These are phyloP conservation scores for Zootoca vivipara DNA, from an alignment of 2,113 vertebrate species.

Conservation along the genomic window DNA sequence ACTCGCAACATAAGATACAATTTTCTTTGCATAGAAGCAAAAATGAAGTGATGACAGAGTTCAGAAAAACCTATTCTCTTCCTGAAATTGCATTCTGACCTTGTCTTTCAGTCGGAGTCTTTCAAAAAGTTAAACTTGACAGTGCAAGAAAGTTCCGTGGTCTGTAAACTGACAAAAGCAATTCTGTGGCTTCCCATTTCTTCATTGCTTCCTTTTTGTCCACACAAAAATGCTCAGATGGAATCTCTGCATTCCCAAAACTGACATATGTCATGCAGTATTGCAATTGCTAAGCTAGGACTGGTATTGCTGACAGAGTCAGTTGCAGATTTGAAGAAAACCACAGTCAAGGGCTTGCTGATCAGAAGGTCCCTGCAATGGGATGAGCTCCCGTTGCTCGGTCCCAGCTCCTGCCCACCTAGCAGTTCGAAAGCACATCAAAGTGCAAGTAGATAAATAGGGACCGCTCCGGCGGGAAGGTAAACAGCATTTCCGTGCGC, in stretches of 20 bases:
- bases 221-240: background rate
- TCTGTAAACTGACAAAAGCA: constrained; percentile 49
- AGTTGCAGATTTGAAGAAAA: background rate
- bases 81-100: constrained; percentile 69
- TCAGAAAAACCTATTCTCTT: constrained; percentile 68
- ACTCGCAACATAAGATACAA: constrained; percentile 67
- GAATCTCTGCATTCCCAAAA: background rate
- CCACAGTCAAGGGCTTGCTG: too few relatives aligned
- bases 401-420: too few relatives aligned
- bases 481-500: too few relatives aligned
- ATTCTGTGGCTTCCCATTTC: background rate
- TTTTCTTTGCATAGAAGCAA: constrained; percentile 76
- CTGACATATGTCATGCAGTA: background rate
- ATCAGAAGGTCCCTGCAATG: too few relatives aligned
- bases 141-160: constrained; percentile 44
- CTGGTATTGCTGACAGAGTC: background rate
- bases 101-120: constrained; percentile 60
- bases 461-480: too few relatives aligned
- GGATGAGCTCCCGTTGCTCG: too few relatives aligned
- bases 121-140: constrained; percentile 69
- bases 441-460: too few relatives aligned
- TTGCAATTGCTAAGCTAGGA: background rate
- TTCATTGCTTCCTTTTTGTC: constrained; percentile 5
- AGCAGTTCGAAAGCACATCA: too few relatives aligned
- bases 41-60: constrained; percentile 74